Evolutionary conservation across 2,797 vertebrate species (phyloP).

Genomic region (Falco peregrinus): DNA sequence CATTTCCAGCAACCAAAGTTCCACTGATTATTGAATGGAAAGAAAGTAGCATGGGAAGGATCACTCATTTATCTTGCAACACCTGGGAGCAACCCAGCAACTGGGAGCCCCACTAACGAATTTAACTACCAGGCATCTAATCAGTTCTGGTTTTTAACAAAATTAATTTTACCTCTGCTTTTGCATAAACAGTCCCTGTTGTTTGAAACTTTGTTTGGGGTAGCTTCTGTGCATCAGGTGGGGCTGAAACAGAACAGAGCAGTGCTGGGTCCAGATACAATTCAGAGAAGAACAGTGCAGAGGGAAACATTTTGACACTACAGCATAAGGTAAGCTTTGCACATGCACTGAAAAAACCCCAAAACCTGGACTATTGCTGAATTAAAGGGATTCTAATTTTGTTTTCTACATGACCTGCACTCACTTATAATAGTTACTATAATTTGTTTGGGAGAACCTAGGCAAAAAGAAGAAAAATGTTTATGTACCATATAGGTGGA

Average conservation of each 20-base stretch:
- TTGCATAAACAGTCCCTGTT: not conserved
- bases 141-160: not conserved
- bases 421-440: not conserved
- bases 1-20: not conserved
- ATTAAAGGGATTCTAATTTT: not conserved
- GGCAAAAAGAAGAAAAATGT: not conserved
- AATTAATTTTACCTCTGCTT: conserved; percentile 7
- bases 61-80: not conserved
- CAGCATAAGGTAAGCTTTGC: not conserved
- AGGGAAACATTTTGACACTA: not conserved
- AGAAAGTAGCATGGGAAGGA: not conserved
- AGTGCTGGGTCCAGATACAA: not conserved
- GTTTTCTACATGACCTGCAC: not conserved
- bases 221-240: not conserved
- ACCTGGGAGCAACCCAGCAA: not conserved
- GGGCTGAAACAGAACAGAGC: not conserved
- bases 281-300: not conserved
- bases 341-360: not conserved
- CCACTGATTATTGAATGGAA: not conserved
- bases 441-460: not conserved
- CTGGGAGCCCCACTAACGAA: not conserved
- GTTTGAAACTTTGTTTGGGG: not conserved
- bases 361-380: not conserved
- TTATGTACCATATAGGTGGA: not conserved
- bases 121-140: not conserved